Conservation (phyloP, 2,797 vertebrate genomes). For the Pipistrellus nathusii region DNA sequence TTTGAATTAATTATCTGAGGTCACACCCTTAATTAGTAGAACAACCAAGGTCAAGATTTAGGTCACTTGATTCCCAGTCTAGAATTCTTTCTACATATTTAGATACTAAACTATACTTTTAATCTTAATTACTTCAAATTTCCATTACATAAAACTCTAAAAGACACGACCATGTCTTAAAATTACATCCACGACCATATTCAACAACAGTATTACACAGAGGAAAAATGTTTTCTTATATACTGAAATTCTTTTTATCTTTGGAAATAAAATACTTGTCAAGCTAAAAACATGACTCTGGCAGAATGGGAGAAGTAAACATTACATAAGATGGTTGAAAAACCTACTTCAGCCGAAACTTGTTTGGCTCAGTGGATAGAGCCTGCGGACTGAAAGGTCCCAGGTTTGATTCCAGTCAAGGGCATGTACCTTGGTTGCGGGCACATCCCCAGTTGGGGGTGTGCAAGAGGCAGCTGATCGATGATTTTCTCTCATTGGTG, state of each 20-base stretch:
- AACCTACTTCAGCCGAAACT: background rate
- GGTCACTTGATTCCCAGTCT: background rate
- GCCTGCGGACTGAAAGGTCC: too few relatives aligned
- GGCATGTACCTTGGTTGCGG: too few relatives aligned
- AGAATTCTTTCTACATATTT: background rate
- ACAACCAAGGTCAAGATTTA: background rate
- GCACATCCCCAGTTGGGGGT: too few relatives aligned
- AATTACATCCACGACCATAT: background rate
- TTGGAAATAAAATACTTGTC: background rate
- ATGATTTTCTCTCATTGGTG: too few relatives aligned
- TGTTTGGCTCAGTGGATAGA: too few relatives aligned
- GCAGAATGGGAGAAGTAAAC: background rate
- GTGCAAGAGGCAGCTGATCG: too few relatives aligned
- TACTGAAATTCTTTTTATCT: background rate
- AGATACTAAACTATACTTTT: background rate
- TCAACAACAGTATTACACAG: background rate
- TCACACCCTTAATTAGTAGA: conserved; percentile 26
- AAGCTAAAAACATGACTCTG: background rate
- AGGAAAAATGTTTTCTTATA: background rate
- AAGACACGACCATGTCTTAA: background rate
- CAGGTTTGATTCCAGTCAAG: too few relatives aligned
- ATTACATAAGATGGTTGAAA: background rate
- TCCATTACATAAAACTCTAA: background rate
- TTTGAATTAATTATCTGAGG: conserved; percentile 19
- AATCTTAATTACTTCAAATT: background rate